Evolutionary conservation across 2,797 vertebrate genomes (phyloP).

Genomic region (Notamacropus eugenii): DNA sequence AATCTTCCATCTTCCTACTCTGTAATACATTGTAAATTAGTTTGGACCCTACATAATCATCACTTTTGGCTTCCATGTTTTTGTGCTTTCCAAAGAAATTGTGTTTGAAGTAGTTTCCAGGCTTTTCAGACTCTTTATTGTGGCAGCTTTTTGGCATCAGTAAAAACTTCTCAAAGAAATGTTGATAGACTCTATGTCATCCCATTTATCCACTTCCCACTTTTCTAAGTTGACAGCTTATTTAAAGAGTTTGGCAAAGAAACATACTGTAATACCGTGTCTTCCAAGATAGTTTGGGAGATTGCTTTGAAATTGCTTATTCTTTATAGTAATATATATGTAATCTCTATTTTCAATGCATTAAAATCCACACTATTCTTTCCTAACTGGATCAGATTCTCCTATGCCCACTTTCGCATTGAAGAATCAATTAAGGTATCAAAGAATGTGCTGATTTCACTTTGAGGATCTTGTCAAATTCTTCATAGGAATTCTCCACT

Average conservation of each 20-base stretch:
- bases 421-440: neutral
- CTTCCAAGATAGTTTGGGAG: neutral
- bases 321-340: neutral
- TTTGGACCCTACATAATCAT: neutral
- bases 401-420: neutral
- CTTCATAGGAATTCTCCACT: neutral
- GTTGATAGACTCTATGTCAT: neutral
- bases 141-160: neutral
- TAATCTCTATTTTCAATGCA: neutral
- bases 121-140: neutral
- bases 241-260: neutral
- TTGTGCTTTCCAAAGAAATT: neutral
- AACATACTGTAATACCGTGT: neutral
- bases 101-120: neutral
- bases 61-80: neutral
- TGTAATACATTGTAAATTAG: neutral
- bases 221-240: neutral
- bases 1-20: neutral
- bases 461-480: neutral
- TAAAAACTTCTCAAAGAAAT: neutral
- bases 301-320: neutral
- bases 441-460: neutral
- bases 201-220: neutral
- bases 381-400: neutral
- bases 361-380: neutral